phyloP scores from a whole-genome alignment of 1,140 invertebrate species.

The Drosophila sp. region DNA sequence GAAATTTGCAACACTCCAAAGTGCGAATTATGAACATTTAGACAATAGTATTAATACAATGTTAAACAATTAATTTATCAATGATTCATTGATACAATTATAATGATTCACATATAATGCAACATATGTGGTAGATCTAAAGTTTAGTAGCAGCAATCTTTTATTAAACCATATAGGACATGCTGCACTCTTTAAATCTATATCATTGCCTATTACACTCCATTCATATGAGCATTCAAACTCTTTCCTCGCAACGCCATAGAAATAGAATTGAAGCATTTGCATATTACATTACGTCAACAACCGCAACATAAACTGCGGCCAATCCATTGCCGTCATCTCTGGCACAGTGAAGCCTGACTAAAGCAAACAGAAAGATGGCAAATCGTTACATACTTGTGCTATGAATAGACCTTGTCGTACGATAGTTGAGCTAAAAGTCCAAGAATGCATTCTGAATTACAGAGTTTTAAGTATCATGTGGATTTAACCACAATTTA shows the following conservation, averaged over 20 bases:
- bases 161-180: no score
- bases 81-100: constrained; percentile 32
- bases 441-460: not conserved
- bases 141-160: no score
- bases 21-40: constrained; percentile 76
- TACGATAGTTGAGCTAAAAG: not conserved
- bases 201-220: no score
- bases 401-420: constrained; percentile 4
- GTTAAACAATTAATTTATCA: constrained; percentile 68
- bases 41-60: constrained; percentile 68
- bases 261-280: constrained; percentile 49
- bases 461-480: not conserved
- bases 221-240: no score
- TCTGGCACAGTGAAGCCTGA: constrained; percentile 33
- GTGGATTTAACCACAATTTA: not conserved
- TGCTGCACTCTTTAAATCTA: no score
- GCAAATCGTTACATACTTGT: not conserved
- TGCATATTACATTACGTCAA: constrained; percentile 69
- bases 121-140: no score
- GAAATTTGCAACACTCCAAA: not conserved
- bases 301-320: constrained; percentile 32
- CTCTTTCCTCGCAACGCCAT: no score
- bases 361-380: constrained; percentile 18
- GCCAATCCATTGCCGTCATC: constrained; percentile 4
- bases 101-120: not conserved